Base-by-base conservation (phyloP, 2,888 invertebrate genomes). In the Lomographa bimaculata region DNA sequence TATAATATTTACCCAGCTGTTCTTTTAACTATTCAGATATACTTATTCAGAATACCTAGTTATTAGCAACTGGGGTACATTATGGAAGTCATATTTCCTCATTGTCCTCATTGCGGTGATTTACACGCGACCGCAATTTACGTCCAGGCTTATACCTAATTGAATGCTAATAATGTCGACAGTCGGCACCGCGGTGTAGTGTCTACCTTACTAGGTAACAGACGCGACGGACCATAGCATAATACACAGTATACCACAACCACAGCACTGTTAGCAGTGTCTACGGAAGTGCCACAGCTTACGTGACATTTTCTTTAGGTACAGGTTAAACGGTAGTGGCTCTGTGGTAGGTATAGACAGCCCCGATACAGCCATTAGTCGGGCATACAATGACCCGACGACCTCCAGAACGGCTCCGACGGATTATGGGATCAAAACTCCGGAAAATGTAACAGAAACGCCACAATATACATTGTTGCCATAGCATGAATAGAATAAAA, bases 321-420 rank as follows among this genome's bases (percentile, higher is more conserved):
- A 23, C 12, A 24, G 12, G 2, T 12, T 12, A 5, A n/a, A 8
- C 1, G 7, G 7, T n/a, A 18, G 25, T 21, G 7, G 2, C 19
- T 34, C 18, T 6, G 35, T 35, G 21, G 16, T n/a, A 21, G 7
- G 19, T 20, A 10, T 7, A 28, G 23, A 18, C 12, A 24, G 17
- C 7, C 25, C 12, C 9, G 8, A 7, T 19, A 34, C 46, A 4
- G 30, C 54, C 52, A 60, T 62, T 64, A 62, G 57, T 41, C 36
- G 46, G 39, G 35, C 56, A 64, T 58, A 56, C 59, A 57, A 35
- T 40, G 60, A 57, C 52, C 59, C 50, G 43, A 14, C 46, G 57
- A 50, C 57, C 54, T 53, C 44, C 45, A 7, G 11, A 14, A 12
- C 8, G 25, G 11, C 39, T 11, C 14, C 32, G 24, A 17, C 47